These are phyloP conservation scores for Heliconius hewitsoni DNA, from an alignment of 1,140 invertebrate species.

Conservation along the genomic window DNA sequence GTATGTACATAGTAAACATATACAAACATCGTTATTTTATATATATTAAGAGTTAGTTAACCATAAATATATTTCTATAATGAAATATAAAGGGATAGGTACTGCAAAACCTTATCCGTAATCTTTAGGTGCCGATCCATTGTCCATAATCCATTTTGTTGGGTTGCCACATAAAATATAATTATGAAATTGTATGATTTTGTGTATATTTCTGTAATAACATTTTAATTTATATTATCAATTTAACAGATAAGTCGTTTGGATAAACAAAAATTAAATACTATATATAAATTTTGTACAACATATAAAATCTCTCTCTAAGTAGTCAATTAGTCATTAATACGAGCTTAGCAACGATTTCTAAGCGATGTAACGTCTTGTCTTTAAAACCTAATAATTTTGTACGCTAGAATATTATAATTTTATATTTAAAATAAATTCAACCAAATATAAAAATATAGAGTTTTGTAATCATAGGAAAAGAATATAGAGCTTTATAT, in stretches of 20 bases:
- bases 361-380: not conserved
- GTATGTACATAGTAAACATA: not conserved
- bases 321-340: conserved; percentile 20
- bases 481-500: not conserved
- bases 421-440: not conserved
- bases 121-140: no score
- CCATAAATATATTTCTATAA: no score
- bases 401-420: not conserved
- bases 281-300: conserved; percentile 23
- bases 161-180: no score
- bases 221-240: no score
- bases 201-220: no score
- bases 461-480: not conserved
- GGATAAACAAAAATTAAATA: conserved; percentile 25
- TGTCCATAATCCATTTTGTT: no score
- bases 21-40: not conserved
- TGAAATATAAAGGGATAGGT: no score
- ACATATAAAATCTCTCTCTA: conserved; percentile 36
- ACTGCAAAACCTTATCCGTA: no score
- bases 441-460: conserved; percentile 10
- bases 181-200: no score
- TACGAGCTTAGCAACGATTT: conserved; percentile 19
- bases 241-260: conserved; percentile 4
- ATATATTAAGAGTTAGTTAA: not conserved
- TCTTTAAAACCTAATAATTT: not conserved